Evolutionary conservation across 2,113 vertebrate species (phyloP), one percentile per base, ranked within the genome.

Genomic region (Ageneiosus marmoratus): DNA sequence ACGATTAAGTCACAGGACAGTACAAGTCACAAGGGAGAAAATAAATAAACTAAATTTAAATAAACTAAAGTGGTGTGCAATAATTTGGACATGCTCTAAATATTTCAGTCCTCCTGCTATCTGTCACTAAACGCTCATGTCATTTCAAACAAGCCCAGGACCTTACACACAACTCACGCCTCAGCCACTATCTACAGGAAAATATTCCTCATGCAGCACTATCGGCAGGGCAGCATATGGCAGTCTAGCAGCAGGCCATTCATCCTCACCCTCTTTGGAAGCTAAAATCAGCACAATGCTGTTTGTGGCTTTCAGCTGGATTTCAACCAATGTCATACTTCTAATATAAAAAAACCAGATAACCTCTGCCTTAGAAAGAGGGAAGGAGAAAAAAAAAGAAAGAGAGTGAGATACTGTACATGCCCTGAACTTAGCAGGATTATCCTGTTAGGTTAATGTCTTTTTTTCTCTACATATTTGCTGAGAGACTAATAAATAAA

Each of bases 221-320:
- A 97, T 97, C 94, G 90, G 87, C 92, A 89, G 94, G 92, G 91
- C 92, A 95, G 95, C 97, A 97, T 97, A 98, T 98, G 96, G 96
- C 93, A 95, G 95, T 95, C 95, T 94, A 95, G 94, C 95, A 94
- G 95, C 93, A 96, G 94, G 95, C 95, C 95, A 95, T 96, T 98
- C 97, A 97, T 97, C 96, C 96, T 97, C 95, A 98, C 98, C 97
- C 96, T 96, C 96, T 97, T 97, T 98, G 94, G 92, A 95, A 93
- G 94, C 96, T 98, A 99, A 98, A 98, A 98, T 99, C 98, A 99
- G 96, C 95, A 94, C 96, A 93, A 94, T 91, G 91, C 94, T 94
- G 93, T 95, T 94, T 95, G 95, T 93, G 93, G 93, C 92, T 90
- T 90, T 91, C 91, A 92, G 91, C 94, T 94, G 92, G 88, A 95